Percentiles rank a stretch among this genome's conserved stretches.
These are phyloP conservation scores for Caenorhabditis angaria DNA, from an alignment of 2,888 invertebrate genomes.

Conservation along the genomic window DNA sequence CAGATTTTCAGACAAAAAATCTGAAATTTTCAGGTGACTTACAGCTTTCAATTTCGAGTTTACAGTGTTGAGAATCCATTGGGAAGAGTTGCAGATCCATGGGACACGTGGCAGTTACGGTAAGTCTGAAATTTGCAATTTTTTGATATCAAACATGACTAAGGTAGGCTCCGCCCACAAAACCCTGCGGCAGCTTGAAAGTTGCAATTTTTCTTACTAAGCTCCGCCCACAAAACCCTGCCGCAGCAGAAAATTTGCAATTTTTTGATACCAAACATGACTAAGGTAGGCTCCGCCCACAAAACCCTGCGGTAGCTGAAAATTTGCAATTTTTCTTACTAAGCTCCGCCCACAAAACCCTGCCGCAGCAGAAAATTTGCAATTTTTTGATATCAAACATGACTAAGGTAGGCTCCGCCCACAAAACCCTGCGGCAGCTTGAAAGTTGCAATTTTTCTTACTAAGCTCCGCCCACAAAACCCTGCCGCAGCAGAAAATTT, in stretches of 20 bases:
- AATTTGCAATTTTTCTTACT: neutral
- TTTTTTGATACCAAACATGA: too few relatives aligned
- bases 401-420: too few relatives aligned
- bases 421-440: neutral
- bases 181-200: too few relatives aligned
- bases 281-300: neutral
- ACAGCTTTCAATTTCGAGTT: constrained; percentile 77
- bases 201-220: neutral
- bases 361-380: neutral
- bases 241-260: neutral
- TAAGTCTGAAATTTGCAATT: constrained; percentile 73
- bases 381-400: too few relatives aligned
- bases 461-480: constrained; percentile 1
- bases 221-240: neutral
- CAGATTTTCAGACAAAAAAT: neutral
- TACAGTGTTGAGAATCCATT: constrained; percentile 76
- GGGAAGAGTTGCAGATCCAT: constrained; percentile 77
- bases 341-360: neutral
- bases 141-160: neutral
- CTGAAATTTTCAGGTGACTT: constrained; percentile 68
- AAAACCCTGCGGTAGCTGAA: neutral
- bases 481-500: neutral
- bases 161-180: neutral
- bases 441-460: too few relatives aligned
- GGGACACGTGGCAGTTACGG: constrained; percentile 77